phyloP scores from a whole-genome alignment of 2,797 vertebrate species.

The Pagetopsis macropterus region DNA sequence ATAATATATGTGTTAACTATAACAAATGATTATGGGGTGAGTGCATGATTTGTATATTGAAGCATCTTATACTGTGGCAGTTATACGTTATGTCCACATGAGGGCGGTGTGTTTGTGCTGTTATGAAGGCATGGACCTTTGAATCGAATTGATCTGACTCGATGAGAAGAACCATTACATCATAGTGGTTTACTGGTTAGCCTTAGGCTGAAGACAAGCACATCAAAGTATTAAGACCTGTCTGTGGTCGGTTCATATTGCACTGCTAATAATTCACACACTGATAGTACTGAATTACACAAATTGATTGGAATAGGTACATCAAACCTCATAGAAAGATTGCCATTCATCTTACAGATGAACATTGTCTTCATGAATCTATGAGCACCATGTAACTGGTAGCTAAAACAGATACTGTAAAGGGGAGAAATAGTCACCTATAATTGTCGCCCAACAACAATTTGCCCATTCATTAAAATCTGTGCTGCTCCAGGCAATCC shows the following conservation, averaged over 20 bases:
- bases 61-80: constrained; percentile 13
- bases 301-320: constrained; percentile 1
- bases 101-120: constrained; percentile 57
- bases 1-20: not conserved
- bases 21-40: not conserved
- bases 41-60: not conserved
- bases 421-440: not conserved
- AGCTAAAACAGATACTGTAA: not conserved
- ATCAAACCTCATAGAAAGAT: not conserved
- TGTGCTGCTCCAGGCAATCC: constrained; percentile 13
- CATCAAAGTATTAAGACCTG: constrained; percentile 35
- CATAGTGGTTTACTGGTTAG: constrained; percentile 42
- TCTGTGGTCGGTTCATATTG: constrained; percentile 23
- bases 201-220: constrained; percentile 51
- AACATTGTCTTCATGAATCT: not conserved
- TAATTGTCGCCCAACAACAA: not conserved
- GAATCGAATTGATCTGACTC: constrained; percentile 32
- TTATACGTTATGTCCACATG: constrained; percentile 53
- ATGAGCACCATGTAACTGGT: not conserved
- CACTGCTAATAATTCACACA: constrained; percentile 21
- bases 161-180: constrained; percentile 35
- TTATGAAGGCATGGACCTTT: constrained; percentile 19
- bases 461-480: constrained; percentile 17
- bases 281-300: not conserved
- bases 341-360: not conserved